Percentiles rank a stretch among this genome's conserved stretches.
phyloP scores from a whole-genome alignment of 2,113 vertebrate species.

The Scophthalmus maximus region DNA sequence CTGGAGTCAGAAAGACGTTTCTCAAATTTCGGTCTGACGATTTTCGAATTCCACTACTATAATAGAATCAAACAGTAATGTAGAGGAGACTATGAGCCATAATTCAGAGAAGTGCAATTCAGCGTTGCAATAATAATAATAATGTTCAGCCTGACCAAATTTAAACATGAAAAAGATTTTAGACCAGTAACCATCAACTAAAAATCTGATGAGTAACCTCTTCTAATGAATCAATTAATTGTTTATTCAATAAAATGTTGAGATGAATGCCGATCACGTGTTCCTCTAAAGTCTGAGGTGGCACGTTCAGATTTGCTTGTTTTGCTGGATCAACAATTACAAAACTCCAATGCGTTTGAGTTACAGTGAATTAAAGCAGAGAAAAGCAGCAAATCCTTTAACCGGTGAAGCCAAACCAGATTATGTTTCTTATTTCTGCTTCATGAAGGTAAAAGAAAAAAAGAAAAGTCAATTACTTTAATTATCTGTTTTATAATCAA shows the following conservation, averaged over 20 bases:
- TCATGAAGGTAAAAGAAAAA: no score
- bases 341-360: not conserved
- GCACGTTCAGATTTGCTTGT: not conserved
- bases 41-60: not conserved
- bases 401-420: not conserved
- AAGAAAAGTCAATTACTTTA: no score
- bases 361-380: not conserved
- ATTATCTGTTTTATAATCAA: no score
- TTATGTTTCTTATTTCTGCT: not conserved
- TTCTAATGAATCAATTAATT: not conserved
- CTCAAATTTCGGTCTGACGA: not conserved
- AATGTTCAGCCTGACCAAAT: no score
- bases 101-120: not conserved
- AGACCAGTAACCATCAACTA: no score
- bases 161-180: not conserved
- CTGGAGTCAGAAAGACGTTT: not conserved
- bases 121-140: not conserved
- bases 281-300: not conserved
- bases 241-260: not conserved
- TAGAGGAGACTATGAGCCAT: not conserved
- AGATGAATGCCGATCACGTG: no score
- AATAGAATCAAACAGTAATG: not conserved
- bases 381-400: not conserved
- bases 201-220: not conserved
- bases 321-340: not conserved